Evolutionary conservation across 2,113 vertebrate species (phyloP).

Genomic region (Boleophthalmus pectinirostris): DNA sequence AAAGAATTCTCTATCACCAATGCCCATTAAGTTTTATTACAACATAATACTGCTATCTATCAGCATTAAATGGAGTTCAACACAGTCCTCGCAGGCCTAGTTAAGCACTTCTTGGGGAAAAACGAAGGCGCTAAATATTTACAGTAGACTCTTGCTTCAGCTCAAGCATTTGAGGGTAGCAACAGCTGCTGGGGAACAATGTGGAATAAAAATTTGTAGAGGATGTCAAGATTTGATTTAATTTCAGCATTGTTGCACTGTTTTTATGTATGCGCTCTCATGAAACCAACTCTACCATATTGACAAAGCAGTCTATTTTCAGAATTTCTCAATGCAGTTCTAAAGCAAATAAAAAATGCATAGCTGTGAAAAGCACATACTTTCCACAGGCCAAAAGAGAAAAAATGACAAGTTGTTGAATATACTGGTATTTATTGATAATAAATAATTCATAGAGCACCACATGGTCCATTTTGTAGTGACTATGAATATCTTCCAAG

Average conservation of each 20-base stretch:
- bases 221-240: conserved; percentile 16
- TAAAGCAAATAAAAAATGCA: not conserved
- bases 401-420: not conserved
- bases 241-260: too few species aligned
- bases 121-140: conserved; percentile 3
- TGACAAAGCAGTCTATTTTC: not conserved
- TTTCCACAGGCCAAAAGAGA: not conserved
- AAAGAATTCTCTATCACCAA: conserved; percentile 26
- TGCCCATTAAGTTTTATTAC: conserved; percentile 31
- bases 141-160: conserved; percentile 1
- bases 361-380: not conserved
- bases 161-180: conserved; percentile 18
- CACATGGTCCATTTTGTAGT: not conserved
- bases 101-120: conserved; percentile 22
- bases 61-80: conserved; percentile 20
- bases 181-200: conserved; percentile 27
- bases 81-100: not conserved
- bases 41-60: conserved; percentile 24
- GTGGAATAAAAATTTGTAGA: conserved; percentile 16
- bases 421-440: not conserved
- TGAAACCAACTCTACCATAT: not conserved
- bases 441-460: conserved; percentile 1
- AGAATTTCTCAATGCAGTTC: not conserved
- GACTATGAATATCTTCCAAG: not conserved
- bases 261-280: not conserved